These are phyloP conservation scores for Microtus pennsylvanicus DNA, from an alignment of 2,113 vertebrate genomes.

Conservation along the genomic window DNA sequence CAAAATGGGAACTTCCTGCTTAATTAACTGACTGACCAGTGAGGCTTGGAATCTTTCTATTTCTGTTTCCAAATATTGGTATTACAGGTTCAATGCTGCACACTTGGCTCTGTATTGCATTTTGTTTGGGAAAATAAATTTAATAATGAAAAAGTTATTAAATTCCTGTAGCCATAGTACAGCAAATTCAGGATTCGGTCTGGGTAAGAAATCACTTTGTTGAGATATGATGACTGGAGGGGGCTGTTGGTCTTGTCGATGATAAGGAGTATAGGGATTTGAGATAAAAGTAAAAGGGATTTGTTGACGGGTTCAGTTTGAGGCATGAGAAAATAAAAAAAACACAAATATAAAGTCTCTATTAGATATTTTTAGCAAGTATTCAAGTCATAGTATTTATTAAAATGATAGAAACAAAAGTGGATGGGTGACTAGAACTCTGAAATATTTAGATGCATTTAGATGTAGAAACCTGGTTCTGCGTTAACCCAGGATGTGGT, in stretches of 20 bases:
- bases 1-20: not conserved
- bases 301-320: not conserved
- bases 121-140: not conserved
- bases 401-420: not conserved
- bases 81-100: rapidly evolving
- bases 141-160: not conserved
- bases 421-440: not conserved
- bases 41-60: not conserved
- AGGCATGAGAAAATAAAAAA: not conserved
- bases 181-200: not conserved
- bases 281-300: not conserved
- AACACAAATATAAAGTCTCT: not conserved
- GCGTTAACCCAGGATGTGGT: not conserved
- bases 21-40: not conserved
- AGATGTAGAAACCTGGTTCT: not conserved
- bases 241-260: not conserved
- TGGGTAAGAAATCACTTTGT: not conserved
- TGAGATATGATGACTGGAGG: not conserved
- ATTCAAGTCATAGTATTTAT: not conserved
- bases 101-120: not conserved
- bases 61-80: not conserved
- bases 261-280: not conserved
- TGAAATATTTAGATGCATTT: not conserved
- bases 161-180: not conserved
- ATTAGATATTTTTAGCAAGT: not conserved